A percentile compares a stretch with the other conserved stretches of the same genome.
Evolutionary conservation across 2,113 vertebrate species (phyloP).

Genomic region (Microcebus jonahi): DNA sequence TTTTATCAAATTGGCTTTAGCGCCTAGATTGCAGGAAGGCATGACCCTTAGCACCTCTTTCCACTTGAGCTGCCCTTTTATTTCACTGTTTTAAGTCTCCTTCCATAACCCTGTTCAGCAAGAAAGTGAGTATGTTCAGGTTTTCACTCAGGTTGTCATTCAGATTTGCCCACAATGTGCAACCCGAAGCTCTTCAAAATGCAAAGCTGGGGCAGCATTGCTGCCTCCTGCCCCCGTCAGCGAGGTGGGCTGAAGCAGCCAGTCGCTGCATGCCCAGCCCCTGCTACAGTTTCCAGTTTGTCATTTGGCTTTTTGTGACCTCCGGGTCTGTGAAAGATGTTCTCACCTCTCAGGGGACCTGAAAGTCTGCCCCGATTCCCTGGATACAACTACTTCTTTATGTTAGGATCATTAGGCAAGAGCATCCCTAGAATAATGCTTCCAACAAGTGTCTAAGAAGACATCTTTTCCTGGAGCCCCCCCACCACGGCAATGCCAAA

Average conservation of each 20-base stretch:
- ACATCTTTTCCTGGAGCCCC: neutral
- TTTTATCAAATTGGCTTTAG: neutral
- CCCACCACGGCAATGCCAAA: neutral
- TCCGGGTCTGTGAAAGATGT: neutral
- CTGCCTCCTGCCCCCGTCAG: neutral
- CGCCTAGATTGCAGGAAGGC: neutral
- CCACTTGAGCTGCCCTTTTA: neutral
- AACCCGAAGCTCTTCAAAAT: neutral
- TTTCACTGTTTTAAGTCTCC: neutral
- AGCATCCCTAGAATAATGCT: neutral
- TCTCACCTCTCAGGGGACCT: neutral
- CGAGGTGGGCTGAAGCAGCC: neutral
- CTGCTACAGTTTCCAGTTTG: neutral
- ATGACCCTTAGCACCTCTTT: neutral
- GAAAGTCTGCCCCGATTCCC: neutral
- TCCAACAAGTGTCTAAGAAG: neutral
- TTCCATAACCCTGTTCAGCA: neutral
- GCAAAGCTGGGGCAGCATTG: neutral
- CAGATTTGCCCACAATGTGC: neutral
- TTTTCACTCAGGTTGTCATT: neutral
- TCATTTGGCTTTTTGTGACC: neutral
- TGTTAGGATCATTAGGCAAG: neutral
- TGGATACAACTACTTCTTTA: neutral
- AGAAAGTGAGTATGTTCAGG: neutral
- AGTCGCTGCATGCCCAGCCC: too few species aligned